Conservation (phyloP, 2,113 vertebrate genomes). For the Seriola dumerili region DNA sequence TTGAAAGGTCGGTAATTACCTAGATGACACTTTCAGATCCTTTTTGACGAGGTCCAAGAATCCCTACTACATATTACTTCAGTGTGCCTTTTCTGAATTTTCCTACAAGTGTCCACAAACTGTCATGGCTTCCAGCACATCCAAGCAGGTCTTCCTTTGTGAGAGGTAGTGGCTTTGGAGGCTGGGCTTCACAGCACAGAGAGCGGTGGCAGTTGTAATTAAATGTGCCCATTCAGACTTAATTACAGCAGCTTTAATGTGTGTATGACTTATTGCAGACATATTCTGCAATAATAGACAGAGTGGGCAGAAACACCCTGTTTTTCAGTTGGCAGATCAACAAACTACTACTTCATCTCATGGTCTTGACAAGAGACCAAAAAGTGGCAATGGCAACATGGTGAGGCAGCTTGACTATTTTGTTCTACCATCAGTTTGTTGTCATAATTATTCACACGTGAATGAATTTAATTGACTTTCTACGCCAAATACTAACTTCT, state of each 20-base stretch:
- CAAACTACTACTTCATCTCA: slow-evolving; percentile 15
- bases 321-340: slow-evolving; percentile 33
- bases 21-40: background rate
- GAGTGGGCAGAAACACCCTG: background rate
- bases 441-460: slow-evolving; percentile 46
- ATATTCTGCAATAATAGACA: slow-evolving; percentile 2
- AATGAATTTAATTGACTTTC: slow-evolving; percentile 65
- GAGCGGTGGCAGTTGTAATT: background rate
- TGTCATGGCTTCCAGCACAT: background rate
- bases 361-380: slow-evolving; percentile 41
- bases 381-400: slow-evolving; percentile 29
- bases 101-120: background rate
- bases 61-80: background rate
- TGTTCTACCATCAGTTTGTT: slow-evolving; percentile 39
- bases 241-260: slow-evolving; percentile 18
- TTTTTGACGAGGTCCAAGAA: background rate
- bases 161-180: background rate
- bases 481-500: slow-evolving; percentile 51
- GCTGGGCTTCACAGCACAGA: background rate
- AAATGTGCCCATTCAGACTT: background rate
- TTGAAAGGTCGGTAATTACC: background rate
- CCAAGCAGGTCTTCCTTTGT: background rate
- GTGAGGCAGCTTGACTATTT: slow-evolving; percentile 25
- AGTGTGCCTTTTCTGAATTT: background rate
- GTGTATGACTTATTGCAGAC: background rate